These are phyloP conservation scores for Protaetia brevitarsis DNA, from an alignment of 1,140 invertebrate species.

Conservation along the genomic window DNA sequence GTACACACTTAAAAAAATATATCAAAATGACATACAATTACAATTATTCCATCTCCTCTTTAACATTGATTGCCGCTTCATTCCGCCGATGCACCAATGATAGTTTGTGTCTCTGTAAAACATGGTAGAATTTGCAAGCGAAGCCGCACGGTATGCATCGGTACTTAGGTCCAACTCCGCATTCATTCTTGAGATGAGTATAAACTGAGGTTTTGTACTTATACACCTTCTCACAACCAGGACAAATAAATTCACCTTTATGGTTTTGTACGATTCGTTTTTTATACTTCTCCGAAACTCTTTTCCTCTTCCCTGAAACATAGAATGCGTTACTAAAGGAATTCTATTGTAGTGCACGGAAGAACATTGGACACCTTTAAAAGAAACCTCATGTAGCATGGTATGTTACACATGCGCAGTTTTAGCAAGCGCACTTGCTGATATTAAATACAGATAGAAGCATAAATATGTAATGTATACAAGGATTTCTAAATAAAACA, in stretches of 20 bases:
- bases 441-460: no score
- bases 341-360: no score
- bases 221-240: constrained; percentile 30
- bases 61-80: background rate
- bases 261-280: constrained; percentile 11
- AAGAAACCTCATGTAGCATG: no score
- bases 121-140: constrained; percentile 35
- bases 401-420: no score
- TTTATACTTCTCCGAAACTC: background rate
- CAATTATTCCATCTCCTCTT: background rate
- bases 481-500: no score
- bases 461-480: no score
- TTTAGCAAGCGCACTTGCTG: no score
- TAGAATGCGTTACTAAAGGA: background rate
- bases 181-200: constrained; percentile 33
- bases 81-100: constrained; percentile 33
- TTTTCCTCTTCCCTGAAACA: constrained; percentile 15
- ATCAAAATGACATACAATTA: no score
- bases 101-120: constrained; percentile 34
- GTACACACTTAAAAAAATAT: no score
- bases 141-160: constrained; percentile 35
- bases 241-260: constrained; percentile 29
- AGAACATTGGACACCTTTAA: no score
- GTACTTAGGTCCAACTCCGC: constrained; percentile 30
- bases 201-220: constrained; percentile 35